Base-by-base conservation (phyloP, 2,797 vertebrate species). In the Falco peregrinus region DNA sequence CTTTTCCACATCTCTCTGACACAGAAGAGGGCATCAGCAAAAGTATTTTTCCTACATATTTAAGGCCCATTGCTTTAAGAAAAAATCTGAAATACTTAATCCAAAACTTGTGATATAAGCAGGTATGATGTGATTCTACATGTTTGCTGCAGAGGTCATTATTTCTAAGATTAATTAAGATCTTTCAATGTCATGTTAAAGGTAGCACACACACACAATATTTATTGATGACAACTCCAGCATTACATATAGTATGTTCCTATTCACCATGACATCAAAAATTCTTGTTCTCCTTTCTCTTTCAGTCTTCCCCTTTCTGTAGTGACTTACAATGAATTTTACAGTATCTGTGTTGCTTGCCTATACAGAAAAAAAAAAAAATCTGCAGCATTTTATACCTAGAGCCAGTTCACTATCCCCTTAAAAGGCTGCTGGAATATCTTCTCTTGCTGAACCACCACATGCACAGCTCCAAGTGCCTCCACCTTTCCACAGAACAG, bases 401-500 rank as follows among this genome's bases (percentile, higher is more conserved):
- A 17, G 5, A 87, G 57, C n/a, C 69, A 53, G 33, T 41, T 92
- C 60, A 51, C 14, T n/a, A 82, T 93, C 78, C 74, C 67, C 41
- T 93, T 71, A 56, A 64, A 41, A 67, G 51, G 75, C 78, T 53
- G 69, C 74, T 84, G 31, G 81, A 88, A 21, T 68, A 63, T 41
- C 60, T 93, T 68, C 71, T 73, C 51, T 41, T 69, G 43, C 64
- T 67, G 83, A 91, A 69, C 39, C 47, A 53, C 78, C 5, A 3
- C 43, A 28, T 10, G 25, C 83, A n/a, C 20, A 57, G 76, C 94
- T 96, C 90, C 48, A 61, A 94, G 92, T 69, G 83, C 93, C 95
- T 96, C 95, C 43, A 10, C 95, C 96, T 97, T 97, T 96, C 85
- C 91, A 94, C 94, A 81, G 45, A 95, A 15, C 92, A 95, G 73